Percentiles rank a stretch among this genome's conserved stretches.
Conservation (phyloP, 1,140 invertebrate genomes). For the Ephestia elutella region DNA sequence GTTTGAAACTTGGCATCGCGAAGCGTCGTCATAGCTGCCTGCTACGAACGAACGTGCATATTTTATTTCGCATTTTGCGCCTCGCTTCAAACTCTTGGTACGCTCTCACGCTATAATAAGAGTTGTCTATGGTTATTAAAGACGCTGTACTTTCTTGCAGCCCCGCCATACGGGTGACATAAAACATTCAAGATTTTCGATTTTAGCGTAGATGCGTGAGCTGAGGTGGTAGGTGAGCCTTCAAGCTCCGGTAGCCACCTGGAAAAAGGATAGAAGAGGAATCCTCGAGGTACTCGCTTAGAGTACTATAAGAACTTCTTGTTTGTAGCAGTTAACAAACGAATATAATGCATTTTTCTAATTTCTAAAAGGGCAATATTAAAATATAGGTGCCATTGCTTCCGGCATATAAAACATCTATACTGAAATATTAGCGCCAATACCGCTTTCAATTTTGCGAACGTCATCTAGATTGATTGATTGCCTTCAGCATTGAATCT, state of each 20-base stretch:
- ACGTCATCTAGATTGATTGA: neutral
- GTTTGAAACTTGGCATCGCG: constrained; percentile 34
- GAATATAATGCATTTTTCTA: no score
- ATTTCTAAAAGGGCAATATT: no score
- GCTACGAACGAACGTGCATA: constrained; percentile 40
- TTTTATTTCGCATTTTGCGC: constrained; percentile 41
- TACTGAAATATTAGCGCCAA: neutral
- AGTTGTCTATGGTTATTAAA: neutral
- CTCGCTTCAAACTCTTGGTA: constrained; percentile 7
- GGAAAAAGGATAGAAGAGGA: no score
- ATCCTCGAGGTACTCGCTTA: no score
- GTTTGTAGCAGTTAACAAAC: no score
- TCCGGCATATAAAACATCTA: neutral
- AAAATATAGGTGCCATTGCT: no score
- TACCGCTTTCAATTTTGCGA: neutral
- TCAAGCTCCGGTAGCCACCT: no score
- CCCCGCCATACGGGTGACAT: no score
- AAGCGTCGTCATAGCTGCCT: constrained; percentile 34
- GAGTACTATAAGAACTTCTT: no score
- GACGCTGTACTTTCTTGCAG: neutral
- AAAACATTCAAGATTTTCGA: no score
- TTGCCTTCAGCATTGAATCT: constrained; percentile 1
- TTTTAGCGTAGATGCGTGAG: no score
- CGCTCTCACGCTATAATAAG: neutral
- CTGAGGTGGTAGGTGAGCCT: no score